These are phyloP conservation scores for Nasonovia ribisnigri DNA, from an alignment of 2,888 invertebrate species.

Conservation along the genomic window DNA sequence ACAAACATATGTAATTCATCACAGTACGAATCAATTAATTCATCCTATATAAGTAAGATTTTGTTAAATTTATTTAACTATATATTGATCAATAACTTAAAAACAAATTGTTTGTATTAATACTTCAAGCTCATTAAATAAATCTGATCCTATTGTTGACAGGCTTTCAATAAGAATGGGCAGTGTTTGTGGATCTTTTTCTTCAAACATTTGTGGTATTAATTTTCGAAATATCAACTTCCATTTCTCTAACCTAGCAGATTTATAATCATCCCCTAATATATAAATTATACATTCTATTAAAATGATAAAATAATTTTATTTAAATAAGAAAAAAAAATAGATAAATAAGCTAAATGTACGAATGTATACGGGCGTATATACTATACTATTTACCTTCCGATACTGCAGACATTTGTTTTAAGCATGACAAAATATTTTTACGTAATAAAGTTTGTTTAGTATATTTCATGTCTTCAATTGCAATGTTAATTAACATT, in stretches of 20 bases:
- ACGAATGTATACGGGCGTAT: background rate
- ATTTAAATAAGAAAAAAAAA: background rate
- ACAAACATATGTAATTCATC: constrained; percentile 46
- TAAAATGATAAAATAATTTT: background rate
- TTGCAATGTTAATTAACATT: constrained; percentile 57
- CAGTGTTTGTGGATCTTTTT: constrained; percentile 49
- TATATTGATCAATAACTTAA: background rate
- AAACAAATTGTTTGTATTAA: background rate
- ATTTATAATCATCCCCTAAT: constrained; percentile 34
- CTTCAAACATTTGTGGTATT: constrained; percentile 52
- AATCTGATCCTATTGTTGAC: constrained; percentile 57
- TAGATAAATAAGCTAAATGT: background rate
- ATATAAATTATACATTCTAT: background rate
- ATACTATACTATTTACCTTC: constrained; percentile 16
- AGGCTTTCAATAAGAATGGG: constrained; percentile 59
- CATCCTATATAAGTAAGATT: background rate
- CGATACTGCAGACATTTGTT: constrained; percentile 58
- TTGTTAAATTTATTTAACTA: background rate
- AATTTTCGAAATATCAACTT: constrained; percentile 58
- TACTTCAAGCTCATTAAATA: constrained; percentile 52
- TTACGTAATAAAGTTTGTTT: constrained; percentile 62
- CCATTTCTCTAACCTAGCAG: constrained; percentile 58
- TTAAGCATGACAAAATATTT: constrained; percentile 50
- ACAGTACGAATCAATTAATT: constrained; percentile 31
- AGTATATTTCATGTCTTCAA: constrained; percentile 56